phyloP scores from a whole-genome alignment of 2,888 invertebrate species.

The Ornithoptera priamus region DNA sequence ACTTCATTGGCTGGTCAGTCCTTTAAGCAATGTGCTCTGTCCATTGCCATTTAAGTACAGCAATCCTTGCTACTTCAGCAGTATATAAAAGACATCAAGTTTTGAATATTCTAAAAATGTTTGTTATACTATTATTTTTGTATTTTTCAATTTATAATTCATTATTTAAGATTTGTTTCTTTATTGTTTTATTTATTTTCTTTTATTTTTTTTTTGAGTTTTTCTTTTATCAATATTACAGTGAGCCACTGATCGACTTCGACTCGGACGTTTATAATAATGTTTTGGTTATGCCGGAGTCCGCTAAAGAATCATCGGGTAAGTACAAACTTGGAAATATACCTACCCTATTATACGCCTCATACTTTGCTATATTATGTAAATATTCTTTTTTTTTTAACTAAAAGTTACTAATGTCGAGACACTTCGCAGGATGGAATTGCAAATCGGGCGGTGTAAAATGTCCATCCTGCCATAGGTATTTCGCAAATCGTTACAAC shows the following conservation, averaged over 20 bases:
- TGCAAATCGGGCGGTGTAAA: slow-evolving; percentile 79
- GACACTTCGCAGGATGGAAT: slow-evolving; percentile 59
- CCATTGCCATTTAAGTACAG: slow-evolving; percentile 7
- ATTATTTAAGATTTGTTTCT: neutral
- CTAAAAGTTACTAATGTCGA: neutral
- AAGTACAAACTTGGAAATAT: slow-evolving; percentile 37
- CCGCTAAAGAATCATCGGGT: slow-evolving; percentile 67
- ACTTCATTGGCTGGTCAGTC: too few relatives aligned
- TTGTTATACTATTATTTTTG: too few relatives aligned
- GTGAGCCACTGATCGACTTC: slow-evolving; percentile 73
- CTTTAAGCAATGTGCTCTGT: neutral
- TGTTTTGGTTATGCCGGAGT: slow-evolving; percentile 67
- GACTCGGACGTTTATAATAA: slow-evolving; percentile 73
- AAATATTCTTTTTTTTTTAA: neutral
- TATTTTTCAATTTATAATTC: neutral
- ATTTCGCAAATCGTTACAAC: slow-evolving; percentile 84
- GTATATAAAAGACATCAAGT: too few relatives aligned
- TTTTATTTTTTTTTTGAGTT: slow-evolving; percentile 37
- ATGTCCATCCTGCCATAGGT: slow-evolving; percentile 82
- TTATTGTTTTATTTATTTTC: neutral
- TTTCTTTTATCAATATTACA: slow-evolving; percentile 41
- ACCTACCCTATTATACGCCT: neutral
- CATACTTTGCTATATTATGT: neutral
- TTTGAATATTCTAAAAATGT: too few relatives aligned
- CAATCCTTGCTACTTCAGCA: too few relatives aligned